Evolutionary conservation across 2,113 vertebrate species (phyloP), one percentile per base, ranked within the genome.

Genomic region (Arothron firmamentum): DNA sequence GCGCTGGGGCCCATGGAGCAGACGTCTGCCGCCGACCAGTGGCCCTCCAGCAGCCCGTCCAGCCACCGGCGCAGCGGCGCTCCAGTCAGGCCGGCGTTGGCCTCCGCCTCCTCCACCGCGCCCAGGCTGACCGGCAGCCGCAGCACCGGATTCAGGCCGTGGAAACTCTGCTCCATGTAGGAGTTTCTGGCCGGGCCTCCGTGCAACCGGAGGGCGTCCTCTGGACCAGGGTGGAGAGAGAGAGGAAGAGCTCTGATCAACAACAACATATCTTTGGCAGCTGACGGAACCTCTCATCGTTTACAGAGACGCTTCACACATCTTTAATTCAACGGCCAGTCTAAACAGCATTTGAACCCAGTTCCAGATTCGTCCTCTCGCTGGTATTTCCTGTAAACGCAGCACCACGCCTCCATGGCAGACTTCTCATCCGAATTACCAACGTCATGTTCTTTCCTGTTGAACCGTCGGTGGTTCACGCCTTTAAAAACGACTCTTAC

Each of bases 131-230:
- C 72, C 0, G 96, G 94, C 75, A 98, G 89, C 66, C 92, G 93
- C 47, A 99, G 90, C 16, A 98, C 92, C 0, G 94, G 93, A 83
- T 97, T 98, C 65, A 99, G 89, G 54, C 96, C 94, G 65, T 97
- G 96, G 89, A 98, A 99, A 52, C 95, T 99, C 89, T 98, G 96
- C 86, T 98, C 97, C 96, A 98, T 97, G 89, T 99, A 99, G 2
- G 94, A 90, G 17, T 94, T 95, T 69, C 90, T 93, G 0, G 85
- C 75, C 0, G 97, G 97, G 0, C 97, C 97, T 0, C 62, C 79
- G 83, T 98, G 96, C 4, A 94, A 56, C 75, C 86, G 92, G 72
- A 86, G 13, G 0, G 93, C 85, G n/a, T 96, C 95, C 47, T 94
- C 97, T 99, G 91, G 80, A 86, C 10, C 12, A 23, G 20, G 13